Conservation (phyloP, 2,797 vertebrate species). For the Coregonus sp. region DNA sequence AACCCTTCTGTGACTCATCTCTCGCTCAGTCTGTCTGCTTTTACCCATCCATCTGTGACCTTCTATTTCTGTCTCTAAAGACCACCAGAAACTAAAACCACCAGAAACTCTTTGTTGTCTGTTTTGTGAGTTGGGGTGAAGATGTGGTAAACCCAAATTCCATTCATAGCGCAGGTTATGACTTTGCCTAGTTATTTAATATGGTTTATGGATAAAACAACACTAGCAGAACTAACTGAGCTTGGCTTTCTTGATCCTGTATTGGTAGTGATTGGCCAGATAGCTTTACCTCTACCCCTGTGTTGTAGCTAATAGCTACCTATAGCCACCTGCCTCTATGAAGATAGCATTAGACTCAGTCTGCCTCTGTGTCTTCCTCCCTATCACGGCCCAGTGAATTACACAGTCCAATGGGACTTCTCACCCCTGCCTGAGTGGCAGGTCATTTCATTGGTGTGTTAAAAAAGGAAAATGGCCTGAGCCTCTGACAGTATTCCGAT, state of each 20-base stretch:
- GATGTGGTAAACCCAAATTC: neutral
- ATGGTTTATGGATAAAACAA: neutral
- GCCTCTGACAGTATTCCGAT: constrained; percentile 21
- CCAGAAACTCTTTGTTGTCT: constrained; percentile 5
- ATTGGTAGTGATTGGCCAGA: neutral
- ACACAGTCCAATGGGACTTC: constrained; percentile 8
- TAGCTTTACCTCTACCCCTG: neutral
- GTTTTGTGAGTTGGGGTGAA: neutral
- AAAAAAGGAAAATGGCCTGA: neutral
- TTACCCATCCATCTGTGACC: neutral
- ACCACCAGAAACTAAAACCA: neutral
- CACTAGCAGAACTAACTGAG: neutral
- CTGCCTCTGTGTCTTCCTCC: constrained; percentile 7
- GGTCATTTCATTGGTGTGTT: constrained; percentile 9
- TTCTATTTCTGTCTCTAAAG: constrained; percentile 15
- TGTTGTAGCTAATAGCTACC: neutral
- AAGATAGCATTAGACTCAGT: neutral
- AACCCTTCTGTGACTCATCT: constrained; percentile 33
- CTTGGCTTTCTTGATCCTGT: neutral
- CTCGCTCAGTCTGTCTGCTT: constrained; percentile 8
- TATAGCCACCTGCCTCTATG: neutral
- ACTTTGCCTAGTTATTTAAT: neutral
- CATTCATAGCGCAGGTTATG: neutral
- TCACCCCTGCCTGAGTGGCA: constrained; percentile 7
- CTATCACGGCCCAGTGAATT: constrained; percentile 28